phyloP scores from a whole-genome alignment of 2,888 invertebrate genomes.

The Electrophaes corylata region DNA sequence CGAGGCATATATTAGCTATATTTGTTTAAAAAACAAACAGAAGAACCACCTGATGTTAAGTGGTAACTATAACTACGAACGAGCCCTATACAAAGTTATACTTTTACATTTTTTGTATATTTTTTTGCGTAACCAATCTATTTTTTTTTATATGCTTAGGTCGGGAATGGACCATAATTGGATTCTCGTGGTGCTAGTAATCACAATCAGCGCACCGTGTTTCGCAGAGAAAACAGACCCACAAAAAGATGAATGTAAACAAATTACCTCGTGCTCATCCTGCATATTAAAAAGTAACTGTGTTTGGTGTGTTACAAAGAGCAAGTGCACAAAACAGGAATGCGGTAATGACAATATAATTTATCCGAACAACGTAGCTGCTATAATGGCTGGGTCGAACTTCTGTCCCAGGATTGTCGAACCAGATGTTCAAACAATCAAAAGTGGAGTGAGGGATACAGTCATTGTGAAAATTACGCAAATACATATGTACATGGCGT shows the following conservation, averaged over 20 bases:
- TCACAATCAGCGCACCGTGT: conserved; percentile 25
- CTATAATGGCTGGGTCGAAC: conserved; percentile 64
- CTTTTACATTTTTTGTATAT: no score
- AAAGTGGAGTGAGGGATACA: conserved; percentile 57
- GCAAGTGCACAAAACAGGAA: conserved; percentile 63
- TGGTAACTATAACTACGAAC: no score
- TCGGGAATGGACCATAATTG: conserved; percentile 18
- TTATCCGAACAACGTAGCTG: conserved; percentile 56
- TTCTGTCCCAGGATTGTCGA: conserved; percentile 66
- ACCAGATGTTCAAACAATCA: conserved; percentile 51
- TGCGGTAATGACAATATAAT: conserved; percentile 73
- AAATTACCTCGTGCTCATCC: conserved; percentile 55
- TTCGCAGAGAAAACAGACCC: conserved; percentile 26
- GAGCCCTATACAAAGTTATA: no score
- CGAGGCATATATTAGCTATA: no score
- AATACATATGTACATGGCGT: conserved; percentile 71
- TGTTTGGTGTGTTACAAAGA: conserved; percentile 72
- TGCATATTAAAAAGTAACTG: conserved; percentile 61
- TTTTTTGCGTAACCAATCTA: neutral
- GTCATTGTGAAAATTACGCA: conserved; percentile 66
- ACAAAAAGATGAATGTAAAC: conserved; percentile 45
- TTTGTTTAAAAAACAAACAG: no score
- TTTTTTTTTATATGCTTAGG: conserved; percentile 8
- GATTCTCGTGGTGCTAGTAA: conserved; percentile 35
- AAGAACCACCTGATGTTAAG: no score